Conservation (phyloP, 2,888 invertebrate species). For the Himalopsyche japonica region DNA sequence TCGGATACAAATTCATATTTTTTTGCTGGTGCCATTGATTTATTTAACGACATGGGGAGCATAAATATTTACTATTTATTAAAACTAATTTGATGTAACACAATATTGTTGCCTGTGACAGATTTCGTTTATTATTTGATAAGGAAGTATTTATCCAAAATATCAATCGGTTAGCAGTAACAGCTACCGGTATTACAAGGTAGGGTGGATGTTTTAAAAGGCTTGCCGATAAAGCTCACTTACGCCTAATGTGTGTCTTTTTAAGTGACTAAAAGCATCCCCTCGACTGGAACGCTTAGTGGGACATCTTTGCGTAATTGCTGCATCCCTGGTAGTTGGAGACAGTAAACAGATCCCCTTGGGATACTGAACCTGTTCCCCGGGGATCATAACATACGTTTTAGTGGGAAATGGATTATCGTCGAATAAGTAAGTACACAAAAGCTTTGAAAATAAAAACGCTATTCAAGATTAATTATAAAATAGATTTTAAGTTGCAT, state of each 20-base stretch:
- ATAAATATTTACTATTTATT: too few relatives aligned
- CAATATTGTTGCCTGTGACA: too few relatives aligned
- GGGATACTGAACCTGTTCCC: conserved; percentile 6
- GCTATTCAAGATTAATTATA: too few relatives aligned
- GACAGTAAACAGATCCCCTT: conserved; percentile 28
- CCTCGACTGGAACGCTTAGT: background rate
- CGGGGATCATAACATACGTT: background rate
- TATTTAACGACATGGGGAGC: too few relatives aligned
- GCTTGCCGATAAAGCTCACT: conserved; percentile 13
- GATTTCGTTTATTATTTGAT: background rate
- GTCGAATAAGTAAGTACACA: background rate
- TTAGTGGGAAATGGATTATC: background rate
- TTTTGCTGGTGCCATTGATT: too few relatives aligned
- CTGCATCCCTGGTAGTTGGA: conserved; percentile 15
- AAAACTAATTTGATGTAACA: too few relatives aligned
- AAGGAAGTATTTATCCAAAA: background rate
- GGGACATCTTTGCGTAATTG: conserved; percentile 27
- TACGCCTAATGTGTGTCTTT: conserved; percentile 30
- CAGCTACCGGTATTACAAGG: background rate
- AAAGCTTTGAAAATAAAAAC: too few relatives aligned
- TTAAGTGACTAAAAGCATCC: conserved; percentile 27
- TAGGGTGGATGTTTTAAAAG: background rate
- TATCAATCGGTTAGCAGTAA: background rate
- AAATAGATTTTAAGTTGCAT: too few relatives aligned
- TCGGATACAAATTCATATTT: too few relatives aligned